Conservation (phyloP, 2,797 vertebrate species). For the Cyprinella venusta region DNA sequence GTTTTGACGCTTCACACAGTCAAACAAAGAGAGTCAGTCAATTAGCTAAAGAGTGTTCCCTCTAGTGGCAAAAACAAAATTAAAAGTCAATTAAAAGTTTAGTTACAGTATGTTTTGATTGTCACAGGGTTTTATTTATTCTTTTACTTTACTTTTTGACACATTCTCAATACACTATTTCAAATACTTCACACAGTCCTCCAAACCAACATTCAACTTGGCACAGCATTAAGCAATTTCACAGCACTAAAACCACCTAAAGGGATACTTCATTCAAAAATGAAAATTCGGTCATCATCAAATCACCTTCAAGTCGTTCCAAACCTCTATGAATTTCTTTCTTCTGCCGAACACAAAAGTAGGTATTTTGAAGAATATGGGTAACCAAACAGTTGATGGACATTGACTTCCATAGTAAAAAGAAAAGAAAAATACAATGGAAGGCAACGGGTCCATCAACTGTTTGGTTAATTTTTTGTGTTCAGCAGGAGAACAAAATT, state of each 20-base stretch:
- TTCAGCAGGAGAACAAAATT: no score
- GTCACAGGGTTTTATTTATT: background rate
- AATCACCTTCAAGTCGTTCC: no score
- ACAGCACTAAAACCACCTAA: background rate
- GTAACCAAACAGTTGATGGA: background rate
- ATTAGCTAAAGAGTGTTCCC: conserved; percentile 40
- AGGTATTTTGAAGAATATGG: no score
- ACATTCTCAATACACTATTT: background rate
- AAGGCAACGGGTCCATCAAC: no score
- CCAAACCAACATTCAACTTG: background rate
- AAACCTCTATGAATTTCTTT: no score
- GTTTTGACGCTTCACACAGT: background rate
- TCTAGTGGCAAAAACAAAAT: conserved; percentile 44
- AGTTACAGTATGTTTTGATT: background rate
- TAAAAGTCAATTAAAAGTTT: background rate
- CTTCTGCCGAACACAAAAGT: no score
- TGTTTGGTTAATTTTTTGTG: no score
- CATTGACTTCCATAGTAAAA: no score
- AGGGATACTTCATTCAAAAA: background rate
- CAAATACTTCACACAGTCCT: background rate
- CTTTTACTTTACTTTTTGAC: background rate
- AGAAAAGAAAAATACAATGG: no score
- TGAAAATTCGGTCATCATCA: background rate
- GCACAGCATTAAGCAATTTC: background rate
- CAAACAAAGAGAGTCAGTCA: conserved; percentile 26